Evolutionary conservation across 2,888 invertebrate genomes (phyloP), one percentile per base, ranked within the genome.

Genomic region (Scotopteryx bipunctaria): DNA sequence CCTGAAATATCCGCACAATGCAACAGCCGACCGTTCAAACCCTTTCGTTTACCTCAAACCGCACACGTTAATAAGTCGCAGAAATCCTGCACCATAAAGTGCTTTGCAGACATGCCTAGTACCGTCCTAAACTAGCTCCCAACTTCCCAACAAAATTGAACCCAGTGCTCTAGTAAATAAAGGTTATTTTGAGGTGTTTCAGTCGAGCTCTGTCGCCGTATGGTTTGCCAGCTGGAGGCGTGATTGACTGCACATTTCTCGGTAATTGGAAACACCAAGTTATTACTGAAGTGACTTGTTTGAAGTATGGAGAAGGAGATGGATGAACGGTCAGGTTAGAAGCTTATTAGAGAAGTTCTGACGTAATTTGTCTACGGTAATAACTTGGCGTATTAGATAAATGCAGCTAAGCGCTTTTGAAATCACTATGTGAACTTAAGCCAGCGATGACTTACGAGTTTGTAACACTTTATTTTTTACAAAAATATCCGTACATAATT

Each of bases 201-300:
- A 4, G n/a, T 11, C 17, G 54, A 49, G 44, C 46, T 21, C 37
- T 66, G 63, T 69, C 66, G 27, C 63, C 67, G 67, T 59, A 57
- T 73, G 73, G 73, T 70, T 72, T 73, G 72, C 73, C 77, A 59
- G 67, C 65, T 67, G 65, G 46, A 54, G 36, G 31, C 54, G 66
- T 83, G 82, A 84, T 83, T 76, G 77, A 84, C 78, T 77, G 76
- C 76, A 61, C 74, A 74, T 78, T 81, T 73, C 64, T 56, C 57
- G 64, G 77, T 82, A 80, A 83, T 83, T 83, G 83, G 81, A 81
- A 76, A 77, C 64, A 65, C 67, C 66, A 63, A 63, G 70, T 74
- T 78, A 76, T 74, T 73, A 69, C 69, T 62, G 57, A 66, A 61
- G 53, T 56, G 66, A 61, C 60, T 67, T 63, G 67, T 69, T 75